Evolutionary conservation across 2,113 vertebrate genomes (phyloP), one percentile per base, ranked within the genome.

Genomic region (Climacteris rufus): DNA sequence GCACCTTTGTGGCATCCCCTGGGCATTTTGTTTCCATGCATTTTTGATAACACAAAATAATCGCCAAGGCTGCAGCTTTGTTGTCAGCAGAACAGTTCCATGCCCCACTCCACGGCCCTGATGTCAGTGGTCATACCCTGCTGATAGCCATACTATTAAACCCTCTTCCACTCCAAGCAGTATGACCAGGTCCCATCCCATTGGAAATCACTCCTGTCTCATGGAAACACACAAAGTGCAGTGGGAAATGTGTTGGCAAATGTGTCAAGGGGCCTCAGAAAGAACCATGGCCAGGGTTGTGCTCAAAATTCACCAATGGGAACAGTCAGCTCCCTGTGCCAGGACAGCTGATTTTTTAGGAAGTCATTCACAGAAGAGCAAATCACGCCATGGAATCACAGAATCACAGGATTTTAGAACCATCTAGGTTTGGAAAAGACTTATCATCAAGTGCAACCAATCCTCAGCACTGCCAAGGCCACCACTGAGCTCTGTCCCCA

Each of bases 191-290:
- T 28, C 40, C 8, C 19, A 16, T 18, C 15, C 6, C 35, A 3
- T 0, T 79, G 66, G 37, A 70, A 56, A 16, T 21, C 33, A 21
- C 7, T 13, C 27, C 45, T 78, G 44, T 30, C 35, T 24, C 28
- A 4, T 10, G 33, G 11, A 37, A 40, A 37, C 40, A 11, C 31
- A 3, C 25, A 19, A 71, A 45, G 31, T 19, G 63, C 4, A 4
- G 40, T 33, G 57, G 28, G 75, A 65, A 71, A 20, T 33, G 45
- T 56, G 7, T 40, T 71, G 71, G 57, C 6, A 37, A 18, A 35
- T 35, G 25, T 47, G 15, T 30, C 8, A 27, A 50, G 13, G 13
- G 24, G 37, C 19, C 30, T 70, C 0, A 0, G 8, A 24, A 9
- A 33, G 57, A 64, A 23, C 1, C 39, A 6, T 6, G 23, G 20